Evolutionary conservation across 2,797 vertebrate genomes (phyloP).

Genomic region (Muscicapa striata): DNA sequence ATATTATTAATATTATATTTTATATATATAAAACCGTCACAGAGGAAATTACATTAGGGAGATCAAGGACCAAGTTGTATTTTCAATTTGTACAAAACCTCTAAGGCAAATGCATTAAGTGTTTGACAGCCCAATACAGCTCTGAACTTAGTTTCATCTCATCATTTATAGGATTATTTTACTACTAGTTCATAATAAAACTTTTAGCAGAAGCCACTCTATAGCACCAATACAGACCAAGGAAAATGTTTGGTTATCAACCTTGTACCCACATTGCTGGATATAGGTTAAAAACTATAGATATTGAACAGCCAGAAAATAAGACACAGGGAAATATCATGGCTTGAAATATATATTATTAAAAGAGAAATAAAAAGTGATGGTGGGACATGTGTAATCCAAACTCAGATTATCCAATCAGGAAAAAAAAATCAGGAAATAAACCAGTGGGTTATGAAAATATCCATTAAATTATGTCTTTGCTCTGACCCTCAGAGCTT

Average conservation of each 20-base stretch:
- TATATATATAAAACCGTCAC: no score
- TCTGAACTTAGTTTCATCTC: neutral
- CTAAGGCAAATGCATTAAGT: neutral
- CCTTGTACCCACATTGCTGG: neutral
- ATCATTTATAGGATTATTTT: neutral
- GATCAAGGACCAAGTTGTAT: neutral
- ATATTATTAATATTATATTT: no score
- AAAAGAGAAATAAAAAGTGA: neutral
- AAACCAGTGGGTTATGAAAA: neutral
- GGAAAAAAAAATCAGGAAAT: neutral
- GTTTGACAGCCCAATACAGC: neutral
- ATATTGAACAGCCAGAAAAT: neutral
- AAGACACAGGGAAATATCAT: neutral
- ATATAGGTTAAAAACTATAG: neutral
- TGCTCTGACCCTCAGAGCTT: neutral
- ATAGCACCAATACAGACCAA: neutral
- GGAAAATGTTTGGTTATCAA: neutral
- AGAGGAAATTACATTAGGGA: no score
- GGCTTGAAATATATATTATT: neutral
- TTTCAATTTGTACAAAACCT: conserved; percentile 20
- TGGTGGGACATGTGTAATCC: accelerated
- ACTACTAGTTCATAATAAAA: neutral
- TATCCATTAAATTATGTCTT: neutral
- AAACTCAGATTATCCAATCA: neutral
- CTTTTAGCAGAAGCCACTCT: neutral